Conservation (phyloP, 2,888 invertebrate genomes). For the Caenorhabditis zanzibari region DNA sequence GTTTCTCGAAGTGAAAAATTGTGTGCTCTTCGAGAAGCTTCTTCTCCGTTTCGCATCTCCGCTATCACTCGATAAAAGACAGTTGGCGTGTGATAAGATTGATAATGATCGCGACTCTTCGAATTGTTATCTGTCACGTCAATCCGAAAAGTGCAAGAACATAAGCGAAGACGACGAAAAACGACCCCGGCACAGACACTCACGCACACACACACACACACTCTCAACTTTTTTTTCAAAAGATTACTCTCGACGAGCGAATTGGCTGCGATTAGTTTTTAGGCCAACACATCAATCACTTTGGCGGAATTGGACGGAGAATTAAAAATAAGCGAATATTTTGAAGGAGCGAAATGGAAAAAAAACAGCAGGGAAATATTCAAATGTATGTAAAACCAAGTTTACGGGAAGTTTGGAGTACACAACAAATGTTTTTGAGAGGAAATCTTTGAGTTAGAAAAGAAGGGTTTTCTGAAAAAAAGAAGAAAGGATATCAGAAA, state of each 20-base stretch:
- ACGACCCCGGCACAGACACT: too few relatives aligned
- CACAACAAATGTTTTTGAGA: too few relatives aligned
- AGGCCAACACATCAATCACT: conserved; percentile 3
- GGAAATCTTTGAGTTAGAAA: too few relatives aligned
- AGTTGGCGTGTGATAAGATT: conserved; percentile 22
- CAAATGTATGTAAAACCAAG: neutral
- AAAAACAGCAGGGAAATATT: neutral
- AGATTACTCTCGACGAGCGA: conserved; percentile 14
- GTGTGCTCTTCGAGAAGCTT: too few relatives aligned
- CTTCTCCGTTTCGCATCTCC: too few relatives aligned
- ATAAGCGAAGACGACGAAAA: neutral
- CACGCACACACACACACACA: neutral
- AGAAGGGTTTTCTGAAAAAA: too few relatives aligned
- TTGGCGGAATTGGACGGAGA: neutral
- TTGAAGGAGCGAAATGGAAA: neutral
- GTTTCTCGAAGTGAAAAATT: too few relatives aligned
- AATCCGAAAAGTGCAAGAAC: conserved; percentile 36
- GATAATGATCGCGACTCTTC: conserved; percentile 4
- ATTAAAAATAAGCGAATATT: neutral
- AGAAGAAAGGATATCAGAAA: neutral
- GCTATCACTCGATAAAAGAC: conserved; percentile 3
- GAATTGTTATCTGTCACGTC: conserved; percentile 27
- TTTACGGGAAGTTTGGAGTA: neutral
- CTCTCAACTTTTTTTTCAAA: conserved; percentile 7
- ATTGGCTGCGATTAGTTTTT: conserved; percentile 19